Percentiles rank a stretch among this genome's conserved stretches.
These are phyloP conservation scores for Holotrichia oblita DNA, from an alignment of 1,140 invertebrate species.

Conservation along the genomic window DNA sequence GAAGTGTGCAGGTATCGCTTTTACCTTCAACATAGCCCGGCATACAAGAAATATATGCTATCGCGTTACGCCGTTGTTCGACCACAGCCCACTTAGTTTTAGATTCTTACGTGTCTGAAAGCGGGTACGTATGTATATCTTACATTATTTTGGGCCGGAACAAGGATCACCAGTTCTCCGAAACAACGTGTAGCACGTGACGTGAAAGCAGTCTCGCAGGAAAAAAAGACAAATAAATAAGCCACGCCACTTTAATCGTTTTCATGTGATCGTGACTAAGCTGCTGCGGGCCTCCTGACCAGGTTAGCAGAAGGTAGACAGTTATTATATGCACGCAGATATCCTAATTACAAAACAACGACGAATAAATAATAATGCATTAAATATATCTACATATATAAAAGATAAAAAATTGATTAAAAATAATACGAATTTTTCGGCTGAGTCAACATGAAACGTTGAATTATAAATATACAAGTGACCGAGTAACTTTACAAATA, in stretches of 20 bases:
- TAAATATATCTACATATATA: too few species aligned
- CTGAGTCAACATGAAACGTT: too few species aligned
- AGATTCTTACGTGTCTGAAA: not conserved
- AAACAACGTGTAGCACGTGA: not conserved
- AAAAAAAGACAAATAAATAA: slow-evolving; percentile 18
- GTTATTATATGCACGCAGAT: too few species aligned
- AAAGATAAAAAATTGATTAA: too few species aligned
- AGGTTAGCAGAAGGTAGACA: not conserved
- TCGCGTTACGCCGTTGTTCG: not conserved
- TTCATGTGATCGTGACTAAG: slow-evolving; percentile 12
- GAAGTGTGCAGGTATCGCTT: too few species aligned
- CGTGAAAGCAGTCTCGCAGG: slow-evolving; percentile 9
- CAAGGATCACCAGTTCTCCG: not conserved
- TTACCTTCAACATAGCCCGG: not conserved
- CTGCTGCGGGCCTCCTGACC: not conserved
- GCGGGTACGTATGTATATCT: not conserved
- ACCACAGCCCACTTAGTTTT: not conserved
- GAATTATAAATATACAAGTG: too few species aligned
- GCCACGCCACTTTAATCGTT: not conserved
- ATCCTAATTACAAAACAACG: too few species aligned
- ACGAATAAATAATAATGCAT: too few species aligned
- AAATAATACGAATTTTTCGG: too few species aligned
- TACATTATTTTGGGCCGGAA: not conserved
- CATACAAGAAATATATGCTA: not conserved
- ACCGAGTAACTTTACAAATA: too few species aligned